phyloP scores from a whole-genome alignment of 2,888 invertebrate species.

The Hetaerina titia region DNA sequence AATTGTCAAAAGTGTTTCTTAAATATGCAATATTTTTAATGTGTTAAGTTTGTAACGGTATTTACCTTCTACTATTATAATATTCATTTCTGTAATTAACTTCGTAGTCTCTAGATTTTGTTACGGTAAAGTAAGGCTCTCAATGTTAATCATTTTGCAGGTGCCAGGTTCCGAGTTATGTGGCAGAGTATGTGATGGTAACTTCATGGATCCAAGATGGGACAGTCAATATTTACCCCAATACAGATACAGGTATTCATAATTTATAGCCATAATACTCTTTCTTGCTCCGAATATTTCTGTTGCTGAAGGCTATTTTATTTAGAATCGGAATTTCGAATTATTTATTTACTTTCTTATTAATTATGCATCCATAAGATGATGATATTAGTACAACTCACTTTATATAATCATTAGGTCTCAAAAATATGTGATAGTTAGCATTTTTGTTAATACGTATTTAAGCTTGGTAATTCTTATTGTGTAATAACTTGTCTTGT shows the following conservation, averaged over 20 bases:
- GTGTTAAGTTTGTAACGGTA: neutral
- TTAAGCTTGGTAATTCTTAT: no score
- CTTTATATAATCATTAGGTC: no score
- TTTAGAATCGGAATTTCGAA: no score
- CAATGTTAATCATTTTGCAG: slow-evolving; percentile 70
- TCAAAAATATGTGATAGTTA: no score
- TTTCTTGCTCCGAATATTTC: no score
- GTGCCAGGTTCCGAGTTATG: slow-evolving; percentile 93
- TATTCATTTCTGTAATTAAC: neutral
- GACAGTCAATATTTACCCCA: slow-evolving; percentile 88
- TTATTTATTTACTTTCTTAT: no score
- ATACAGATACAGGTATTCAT: slow-evolving; percentile 82
- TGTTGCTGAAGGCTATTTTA: no score
- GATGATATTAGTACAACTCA: no score
- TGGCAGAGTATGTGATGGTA: slow-evolving; percentile 91
- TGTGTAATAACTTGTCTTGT: no score
- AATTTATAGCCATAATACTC: no score
- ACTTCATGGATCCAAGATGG: slow-evolving; percentile 95
- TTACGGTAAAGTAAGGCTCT: neutral
- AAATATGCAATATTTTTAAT: neutral
- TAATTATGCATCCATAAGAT: no score
- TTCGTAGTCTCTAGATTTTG: slow-evolving; percentile 20
- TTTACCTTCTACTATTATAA: neutral
- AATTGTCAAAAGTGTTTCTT: neutral
- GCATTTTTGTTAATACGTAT: no score